Evolutionary conservation across 2,113 vertebrate species (phyloP), one percentile per base, ranked within the genome.

Genomic region (Aphelocoma coerulescens): DNA sequence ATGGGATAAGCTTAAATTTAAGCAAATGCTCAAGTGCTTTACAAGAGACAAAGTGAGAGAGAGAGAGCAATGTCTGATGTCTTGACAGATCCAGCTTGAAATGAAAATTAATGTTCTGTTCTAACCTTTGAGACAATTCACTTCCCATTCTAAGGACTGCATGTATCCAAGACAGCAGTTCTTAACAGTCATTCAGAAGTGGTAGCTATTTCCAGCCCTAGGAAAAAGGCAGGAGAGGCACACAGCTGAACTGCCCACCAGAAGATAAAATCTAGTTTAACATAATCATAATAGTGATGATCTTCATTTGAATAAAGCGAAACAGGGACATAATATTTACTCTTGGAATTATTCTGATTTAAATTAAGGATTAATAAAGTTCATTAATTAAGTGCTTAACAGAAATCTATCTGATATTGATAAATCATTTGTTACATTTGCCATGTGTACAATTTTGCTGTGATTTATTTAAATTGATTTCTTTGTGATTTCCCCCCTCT

Each of bases 211-310:
- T 83, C 94, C 76, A 97, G 85, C 81, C 88, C 55, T 44, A 73
- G 88, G 93, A 84, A 87, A 88, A 68, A 82, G 9, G 35, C 92
- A 95, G 66, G 92, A 94, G 71, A 77, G 77, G 72, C 72, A 82
- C 87, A 89, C 58, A 80, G 63, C 74, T 55, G 62, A 71, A 76
- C 39, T 69, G 55, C 4, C 2, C 1, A 9, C 72, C 65, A 95
- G 83, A 73, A 96, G 85, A 92, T 82, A 96, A 78, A 95, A 94
- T 78, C 83, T 97, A 81, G 37, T 85, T 91, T 84, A 85, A 96
- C 12, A 18, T 90, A 74, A 91, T 87, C 65, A 75, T 41, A 88
- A 58, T 13, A 86, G 96, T 63, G 58, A 86, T 88, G 46, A 62
- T 85, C 32, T 66, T 65, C 41, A 43, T 48, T 88, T 82, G 27